Evolutionary conservation across 1,140 invertebrate species (phyloP).

Genomic region (Zaprionus vittiger): DNA sequence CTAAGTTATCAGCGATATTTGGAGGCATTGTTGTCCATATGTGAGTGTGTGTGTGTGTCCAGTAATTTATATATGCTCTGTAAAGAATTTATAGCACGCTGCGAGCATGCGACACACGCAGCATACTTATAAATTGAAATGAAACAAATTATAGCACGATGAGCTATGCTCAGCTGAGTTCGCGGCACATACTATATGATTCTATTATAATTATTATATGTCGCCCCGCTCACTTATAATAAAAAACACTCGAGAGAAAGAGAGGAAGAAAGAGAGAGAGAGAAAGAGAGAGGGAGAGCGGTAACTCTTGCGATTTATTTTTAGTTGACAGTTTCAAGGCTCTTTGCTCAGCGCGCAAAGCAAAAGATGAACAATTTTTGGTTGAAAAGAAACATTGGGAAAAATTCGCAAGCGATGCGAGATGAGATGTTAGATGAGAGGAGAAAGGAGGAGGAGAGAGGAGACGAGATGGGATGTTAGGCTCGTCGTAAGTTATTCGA

Average conservation of each 20-base stretch:
- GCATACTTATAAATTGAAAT: conserved; percentile 60
- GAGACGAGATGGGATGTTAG: conserved; percentile 16
- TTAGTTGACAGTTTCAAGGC: conserved; percentile 82
- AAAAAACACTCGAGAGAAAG: conserved; percentile 22
- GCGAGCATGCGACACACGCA: conserved; percentile 33
- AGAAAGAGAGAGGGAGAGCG: conserved; percentile 39
- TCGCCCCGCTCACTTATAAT: conserved; percentile 22
- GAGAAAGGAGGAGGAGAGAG: too few species aligned
- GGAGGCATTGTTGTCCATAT: conserved; percentile 39
- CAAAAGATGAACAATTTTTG: conserved; percentile 37
- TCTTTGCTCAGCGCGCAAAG: conserved; percentile 52
- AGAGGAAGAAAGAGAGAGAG: conserved; percentile 31
- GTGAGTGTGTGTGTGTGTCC: conserved; percentile 13
- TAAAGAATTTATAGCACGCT: conserved; percentile 50
- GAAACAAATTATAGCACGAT: conserved; percentile 41
- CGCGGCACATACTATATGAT: conserved; percentile 40
- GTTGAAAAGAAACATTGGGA: conserved; percentile 50
- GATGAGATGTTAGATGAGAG: neutral
- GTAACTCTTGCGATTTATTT: conserved; percentile 74
- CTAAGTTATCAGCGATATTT: conserved; percentile 38
- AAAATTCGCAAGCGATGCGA: conserved; percentile 44
- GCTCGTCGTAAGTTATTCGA: conserved; percentile 21
- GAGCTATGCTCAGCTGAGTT: conserved; percentile 32
- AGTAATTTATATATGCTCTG: conserved; percentile 37
- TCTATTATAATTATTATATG: conserved; percentile 71